phyloP scores from a whole-genome alignment of 2,797 vertebrate genomes.

The Rachycentron canadum region DNA sequence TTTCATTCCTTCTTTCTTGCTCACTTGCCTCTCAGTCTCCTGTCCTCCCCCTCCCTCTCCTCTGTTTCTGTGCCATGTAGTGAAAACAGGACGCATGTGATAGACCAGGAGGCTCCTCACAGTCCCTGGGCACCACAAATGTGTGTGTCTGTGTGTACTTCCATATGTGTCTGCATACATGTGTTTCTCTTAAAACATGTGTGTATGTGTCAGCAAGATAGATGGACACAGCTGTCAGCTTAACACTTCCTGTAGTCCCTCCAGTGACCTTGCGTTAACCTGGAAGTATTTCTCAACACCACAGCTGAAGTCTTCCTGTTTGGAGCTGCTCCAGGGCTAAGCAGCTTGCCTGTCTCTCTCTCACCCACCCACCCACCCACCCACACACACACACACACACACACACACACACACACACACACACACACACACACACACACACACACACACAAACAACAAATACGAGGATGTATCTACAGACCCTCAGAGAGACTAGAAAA shows the following conservation, averaged over 20 bases:
- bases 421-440: not conserved
- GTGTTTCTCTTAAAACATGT: not conserved
- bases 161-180: not conserved
- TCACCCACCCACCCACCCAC: not conserved
- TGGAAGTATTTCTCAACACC: slow-evolving; percentile 80
- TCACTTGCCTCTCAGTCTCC: slow-evolving; percentile 39
- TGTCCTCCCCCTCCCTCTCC: not conserved
- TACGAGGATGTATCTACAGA: slow-evolving; percentile 35
- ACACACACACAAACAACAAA: slow-evolving; percentile 5
- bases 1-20: slow-evolving; percentile 41
- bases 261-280: slow-evolving; percentile 64
- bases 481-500: slow-evolving; percentile 34
- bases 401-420: slow-evolving; percentile 21
- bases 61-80: slow-evolving; percentile 69
- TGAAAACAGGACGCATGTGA: slow-evolving; percentile 77
- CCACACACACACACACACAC: not conserved
- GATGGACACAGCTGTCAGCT: slow-evolving; percentile 72
- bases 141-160: slow-evolving; percentile 24
- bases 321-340: slow-evolving; percentile 61
- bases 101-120: slow-evolving; percentile 70
- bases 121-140: slow-evolving; percentile 57
- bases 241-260: slow-evolving; percentile 66
- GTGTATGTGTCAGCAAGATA: slow-evolving; percentile 52
- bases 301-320: slow-evolving; percentile 66
- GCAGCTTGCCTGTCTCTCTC: slow-evolving; percentile 36